Evolutionary conservation across 1,140 invertebrate species (phyloP).

Genomic region (Ganaspis sp.): DNA sequence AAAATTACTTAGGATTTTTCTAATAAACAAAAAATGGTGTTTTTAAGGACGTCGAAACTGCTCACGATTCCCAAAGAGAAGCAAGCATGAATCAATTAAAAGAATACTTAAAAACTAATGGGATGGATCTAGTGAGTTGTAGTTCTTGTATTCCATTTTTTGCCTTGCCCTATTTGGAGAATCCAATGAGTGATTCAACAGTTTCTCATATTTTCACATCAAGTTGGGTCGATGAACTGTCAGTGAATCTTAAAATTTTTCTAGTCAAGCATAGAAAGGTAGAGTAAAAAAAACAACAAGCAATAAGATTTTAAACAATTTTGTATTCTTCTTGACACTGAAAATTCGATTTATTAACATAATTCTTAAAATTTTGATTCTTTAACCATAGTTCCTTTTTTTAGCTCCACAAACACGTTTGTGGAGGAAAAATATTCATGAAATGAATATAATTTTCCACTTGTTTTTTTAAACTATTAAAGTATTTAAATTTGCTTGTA

Average conservation of each 20-base stretch:
- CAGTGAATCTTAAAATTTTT: constrained; percentile 47
- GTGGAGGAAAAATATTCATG: no score
- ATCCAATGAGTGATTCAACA: constrained; percentile 77
- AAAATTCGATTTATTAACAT: no score
- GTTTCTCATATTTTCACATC: constrained; percentile 78
- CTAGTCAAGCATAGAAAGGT: constrained; percentile 44
- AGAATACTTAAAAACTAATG: constrained; percentile 76
- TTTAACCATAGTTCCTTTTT: no score
- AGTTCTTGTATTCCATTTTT: constrained; percentile 79
- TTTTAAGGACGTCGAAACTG: constrained; percentile 33
- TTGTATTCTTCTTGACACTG: no score
- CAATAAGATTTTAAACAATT: no score
- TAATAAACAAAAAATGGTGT: not conserved
- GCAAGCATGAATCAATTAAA: constrained; percentile 75
- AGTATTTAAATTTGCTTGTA: not conserved
- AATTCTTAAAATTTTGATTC: no score
- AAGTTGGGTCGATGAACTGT: constrained; percentile 55
- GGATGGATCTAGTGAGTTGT: constrained; percentile 76
- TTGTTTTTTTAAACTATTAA: constrained; percentile 34
- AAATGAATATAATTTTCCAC: constrained; percentile 41
- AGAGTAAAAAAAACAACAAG: no score
- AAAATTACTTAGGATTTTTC: no score
- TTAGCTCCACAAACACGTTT: no score
- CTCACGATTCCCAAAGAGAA: constrained; percentile 27
- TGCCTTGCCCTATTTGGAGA: constrained; percentile 78